These are phyloP conservation scores for Perithous albicinctus DNA, from an alignment of 2,888 invertebrate species.

Conservation along the genomic window DNA sequence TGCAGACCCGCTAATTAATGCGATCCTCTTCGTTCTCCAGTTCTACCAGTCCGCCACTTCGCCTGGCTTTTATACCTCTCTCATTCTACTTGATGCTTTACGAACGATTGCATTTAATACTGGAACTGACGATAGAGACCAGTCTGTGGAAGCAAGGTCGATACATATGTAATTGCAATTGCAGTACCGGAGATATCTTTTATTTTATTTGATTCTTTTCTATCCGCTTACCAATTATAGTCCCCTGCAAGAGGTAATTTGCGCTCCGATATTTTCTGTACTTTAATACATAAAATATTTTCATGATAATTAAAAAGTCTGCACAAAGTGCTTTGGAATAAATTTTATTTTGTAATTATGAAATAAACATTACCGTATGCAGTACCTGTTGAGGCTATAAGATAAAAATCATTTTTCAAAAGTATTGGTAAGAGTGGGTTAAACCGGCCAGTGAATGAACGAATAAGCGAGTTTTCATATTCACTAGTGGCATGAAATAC, in stretches of 20 bases:
- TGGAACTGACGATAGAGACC: conserved; percentile 15
- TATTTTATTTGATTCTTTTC: background rate
- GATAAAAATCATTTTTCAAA: too few species aligned
- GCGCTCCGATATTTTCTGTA: background rate
- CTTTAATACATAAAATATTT: background rate
- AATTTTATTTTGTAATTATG: background rate
- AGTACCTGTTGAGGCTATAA: too few species aligned
- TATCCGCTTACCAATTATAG: background rate
- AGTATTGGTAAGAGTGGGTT: too few species aligned
- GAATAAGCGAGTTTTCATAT: too few species aligned
- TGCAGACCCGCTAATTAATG: conserved; percentile 67
- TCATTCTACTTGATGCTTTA: conserved; percentile 39
- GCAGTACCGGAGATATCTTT: background rate
- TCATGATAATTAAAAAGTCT: background rate
- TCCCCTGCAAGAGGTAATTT: background rate
- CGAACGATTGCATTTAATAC: conserved; percentile 31
- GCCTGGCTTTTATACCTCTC: conserved; percentile 35
- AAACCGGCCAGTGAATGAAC: too few species aligned
- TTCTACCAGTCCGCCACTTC: conserved; percentile 18
- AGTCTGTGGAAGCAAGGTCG: background rate
- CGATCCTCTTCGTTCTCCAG: conserved; percentile 53
- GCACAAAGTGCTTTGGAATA: background rate
- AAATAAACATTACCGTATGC: too few species aligned
- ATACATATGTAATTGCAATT: conserved; percentile 2
- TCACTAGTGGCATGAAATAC: too few species aligned